Evolutionary conservation across 37 sponge, comb jelly and placozoan species (phyloP).

Genomic region (Ephydatia muelleri): DNA sequence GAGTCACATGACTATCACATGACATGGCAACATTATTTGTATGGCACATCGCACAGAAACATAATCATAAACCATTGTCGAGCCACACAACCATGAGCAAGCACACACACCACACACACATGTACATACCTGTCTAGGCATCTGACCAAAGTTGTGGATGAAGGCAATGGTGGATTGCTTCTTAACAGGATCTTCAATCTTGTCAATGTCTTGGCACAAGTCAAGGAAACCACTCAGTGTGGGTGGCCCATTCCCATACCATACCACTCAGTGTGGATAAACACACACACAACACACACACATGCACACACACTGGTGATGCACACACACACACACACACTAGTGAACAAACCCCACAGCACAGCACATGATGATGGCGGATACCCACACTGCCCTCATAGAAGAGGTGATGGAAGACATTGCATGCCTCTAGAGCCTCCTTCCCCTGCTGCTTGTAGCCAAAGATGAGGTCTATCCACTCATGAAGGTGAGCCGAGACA

Average conservation of each 20-base stretch:
- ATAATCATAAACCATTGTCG: too few relatives aligned
- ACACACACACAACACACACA: conserved; percentile 6
- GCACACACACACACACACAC: conserved; percentile 15
- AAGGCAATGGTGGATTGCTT: conserved; percentile 78
- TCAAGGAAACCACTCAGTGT: neutral
- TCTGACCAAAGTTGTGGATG: conserved; percentile 98
- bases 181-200: conserved; percentile 74
- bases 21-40: conserved; percentile 6
- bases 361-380: neutral
- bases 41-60: too few relatives aligned
- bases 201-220: conserved; percentile 58
- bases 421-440: conserved; percentile 81
- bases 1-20: neutral
- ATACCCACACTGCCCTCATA: conserved; percentile 93
- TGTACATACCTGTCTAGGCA: conserved; percentile 85
- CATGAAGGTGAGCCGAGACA: conserved; percentile 90
- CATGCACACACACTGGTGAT: conserved; percentile 7
- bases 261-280: too few relatives aligned
- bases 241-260: too few relatives aligned
- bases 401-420: conserved; percentile 94
- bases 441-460: conserved; percentile 94
- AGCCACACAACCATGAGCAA: too few relatives aligned
- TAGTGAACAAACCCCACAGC: too few relatives aligned
- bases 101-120: too few relatives aligned
- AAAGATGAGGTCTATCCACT: conserved; percentile 99